Conservation (phyloP, 2,797 vertebrate species). For the Scleropages formosus region DNA sequence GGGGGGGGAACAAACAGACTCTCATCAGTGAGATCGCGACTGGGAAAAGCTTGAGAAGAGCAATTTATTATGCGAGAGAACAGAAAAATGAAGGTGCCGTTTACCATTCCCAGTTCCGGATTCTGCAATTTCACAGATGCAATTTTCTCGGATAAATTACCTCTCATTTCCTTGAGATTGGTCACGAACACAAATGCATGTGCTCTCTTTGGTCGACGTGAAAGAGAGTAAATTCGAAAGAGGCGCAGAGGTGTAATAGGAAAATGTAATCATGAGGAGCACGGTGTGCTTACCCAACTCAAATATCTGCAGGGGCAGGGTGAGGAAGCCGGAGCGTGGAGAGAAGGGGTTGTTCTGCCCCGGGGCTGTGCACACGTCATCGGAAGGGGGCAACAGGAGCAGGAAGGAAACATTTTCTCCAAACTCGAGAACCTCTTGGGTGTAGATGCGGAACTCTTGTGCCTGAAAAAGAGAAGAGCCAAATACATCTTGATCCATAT, state of each 20-base stretch:
- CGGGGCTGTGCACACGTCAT: conserved; percentile 84
- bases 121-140: not conserved
- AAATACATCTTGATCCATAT: too few species aligned
- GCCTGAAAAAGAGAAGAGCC: conserved; percentile 62
- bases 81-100: not conserved
- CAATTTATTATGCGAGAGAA: not conserved
- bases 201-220: not conserved
- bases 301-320: conserved; percentile 85
- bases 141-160: conserved; percentile 5
- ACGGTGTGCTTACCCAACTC: conserved; percentile 75
- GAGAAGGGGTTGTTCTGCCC: conserved; percentile 86
- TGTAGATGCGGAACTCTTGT: conserved; percentile 85
- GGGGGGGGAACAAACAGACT: conserved; percentile 22
- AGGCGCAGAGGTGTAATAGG: not conserved
- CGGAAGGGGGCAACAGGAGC: conserved; percentile 83
- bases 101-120: not conserved
- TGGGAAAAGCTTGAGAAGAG: not conserved
- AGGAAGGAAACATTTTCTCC: conserved; percentile 84
- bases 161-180: not conserved
- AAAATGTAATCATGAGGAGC: not conserved
- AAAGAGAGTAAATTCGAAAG: not conserved
- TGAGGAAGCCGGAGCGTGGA: conserved; percentile 80
- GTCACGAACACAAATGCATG: not conserved
- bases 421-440: conserved; percentile 86
- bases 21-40: not conserved